A percentile compares a stretch with the other conserved stretches of the same genome.
These are phyloP conservation scores for Lumbricus terrestris DNA, from an alignment of 2,888 invertebrate genomes.

Conservation along the genomic window DNA sequence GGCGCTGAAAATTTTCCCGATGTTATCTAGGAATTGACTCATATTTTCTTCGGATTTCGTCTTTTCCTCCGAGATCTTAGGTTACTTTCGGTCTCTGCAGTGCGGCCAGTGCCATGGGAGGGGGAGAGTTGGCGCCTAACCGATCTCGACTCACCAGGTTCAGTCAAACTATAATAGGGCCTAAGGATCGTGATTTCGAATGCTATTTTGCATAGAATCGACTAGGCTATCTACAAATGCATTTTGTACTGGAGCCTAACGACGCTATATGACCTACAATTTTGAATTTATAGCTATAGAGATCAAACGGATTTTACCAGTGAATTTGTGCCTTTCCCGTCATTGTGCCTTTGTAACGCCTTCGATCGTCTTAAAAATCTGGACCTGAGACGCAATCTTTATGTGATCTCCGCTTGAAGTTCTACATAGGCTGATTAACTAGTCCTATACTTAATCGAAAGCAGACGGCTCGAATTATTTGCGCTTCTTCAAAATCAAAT, in stretches of 20 bases:
- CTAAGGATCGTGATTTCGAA: background rate
- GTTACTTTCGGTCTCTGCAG: too few relatives aligned
- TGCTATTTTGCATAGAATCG: background rate
- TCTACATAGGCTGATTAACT: background rate
- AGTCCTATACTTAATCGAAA: background rate
- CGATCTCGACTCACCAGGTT: background rate
- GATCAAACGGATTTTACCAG: background rate
- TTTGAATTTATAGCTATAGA: background rate
- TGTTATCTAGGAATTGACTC: too few relatives aligned
- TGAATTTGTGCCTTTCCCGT: background rate
- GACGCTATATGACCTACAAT: background rate
- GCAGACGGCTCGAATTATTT: background rate
- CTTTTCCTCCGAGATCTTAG: too few relatives aligned
- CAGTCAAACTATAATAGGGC: background rate
- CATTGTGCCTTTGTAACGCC: background rate
- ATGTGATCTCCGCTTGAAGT: background rate
- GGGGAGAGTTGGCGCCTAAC: too few relatives aligned
- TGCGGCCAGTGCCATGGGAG: too few relatives aligned
- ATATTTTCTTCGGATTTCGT: too few relatives aligned
- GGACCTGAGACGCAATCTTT: background rate
- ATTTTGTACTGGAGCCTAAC: background rate
- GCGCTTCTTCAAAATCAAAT: constrained; percentile 3
- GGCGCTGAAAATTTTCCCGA: too few relatives aligned
- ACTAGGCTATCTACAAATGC: background rate
- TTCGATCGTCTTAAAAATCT: background rate